A percentile compares a stretch with the other conserved stretches of the same genome.
Conservation (phyloP, 2,113 vertebrate species). For the Acanthochromis polyacanthus region DNA sequence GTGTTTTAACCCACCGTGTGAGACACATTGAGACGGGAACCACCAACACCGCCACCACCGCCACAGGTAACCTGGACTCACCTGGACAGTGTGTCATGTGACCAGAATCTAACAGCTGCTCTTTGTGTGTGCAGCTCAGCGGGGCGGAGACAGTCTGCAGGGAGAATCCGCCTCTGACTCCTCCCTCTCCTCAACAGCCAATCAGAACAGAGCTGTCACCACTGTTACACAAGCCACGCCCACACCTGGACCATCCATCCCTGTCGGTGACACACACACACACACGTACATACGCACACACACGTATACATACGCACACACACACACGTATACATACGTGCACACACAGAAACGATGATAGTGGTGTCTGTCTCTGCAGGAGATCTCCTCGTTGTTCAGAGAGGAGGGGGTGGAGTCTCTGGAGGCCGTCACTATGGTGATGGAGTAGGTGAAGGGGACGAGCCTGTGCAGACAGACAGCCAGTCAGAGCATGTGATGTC, state of each 20-base stretch:
- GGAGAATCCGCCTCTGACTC: conserved; percentile 67
- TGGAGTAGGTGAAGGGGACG: conserved; percentile 57
- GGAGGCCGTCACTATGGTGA: conserved; percentile 72
- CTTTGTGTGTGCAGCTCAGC: conserved; percentile 70
- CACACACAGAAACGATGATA: background rate
- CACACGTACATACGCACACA: too few relatives aligned
- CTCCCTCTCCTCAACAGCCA: conserved; percentile 61
- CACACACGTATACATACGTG: too few relatives aligned
- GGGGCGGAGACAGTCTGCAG: conserved; percentile 58
- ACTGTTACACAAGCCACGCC: conserved; percentile 89
- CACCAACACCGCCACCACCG: conserved; percentile 76
- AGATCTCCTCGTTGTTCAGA: conserved; percentile 86
- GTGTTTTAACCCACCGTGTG: conserved; percentile 85
- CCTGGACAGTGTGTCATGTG: background rate
- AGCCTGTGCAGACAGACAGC: conserved; percentile 77
- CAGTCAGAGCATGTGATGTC: conserved; percentile 67
- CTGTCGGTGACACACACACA: conserved; percentile 68
- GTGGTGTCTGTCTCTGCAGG: conserved; percentile 62
- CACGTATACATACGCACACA: background rate
- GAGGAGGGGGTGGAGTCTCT: conserved; percentile 75
- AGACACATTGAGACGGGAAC: conserved; percentile 86
- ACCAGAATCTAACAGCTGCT: conserved; percentile 31
- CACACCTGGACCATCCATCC: conserved; percentile 87
- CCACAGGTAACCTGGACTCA: conserved; percentile 71
- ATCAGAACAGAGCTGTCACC: conserved; percentile 85